These are phyloP conservation scores for Tragelaphus scriptus DNA, from an alignment of 2,113 vertebrate species.

Conservation along the genomic window DNA sequence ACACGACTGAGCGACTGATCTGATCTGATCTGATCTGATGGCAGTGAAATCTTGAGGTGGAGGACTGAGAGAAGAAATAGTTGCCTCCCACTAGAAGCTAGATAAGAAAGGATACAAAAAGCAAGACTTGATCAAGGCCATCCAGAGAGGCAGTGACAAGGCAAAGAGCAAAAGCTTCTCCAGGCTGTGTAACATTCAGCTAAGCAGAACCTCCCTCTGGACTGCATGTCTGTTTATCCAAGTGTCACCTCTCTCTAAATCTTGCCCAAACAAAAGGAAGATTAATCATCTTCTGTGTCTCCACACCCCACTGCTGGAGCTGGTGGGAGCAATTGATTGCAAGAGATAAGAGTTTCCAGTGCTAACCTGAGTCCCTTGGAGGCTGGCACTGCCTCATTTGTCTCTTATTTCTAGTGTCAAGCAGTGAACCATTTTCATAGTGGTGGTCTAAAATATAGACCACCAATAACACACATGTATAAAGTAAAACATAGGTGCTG, in stretches of 20 bases:
- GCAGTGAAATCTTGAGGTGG: background rate
- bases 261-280: background rate
- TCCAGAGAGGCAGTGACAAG: background rate
- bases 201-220: background rate
- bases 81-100: background rate
- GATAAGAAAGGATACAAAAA: background rate
- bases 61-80: background rate
- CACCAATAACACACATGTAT: background rate
- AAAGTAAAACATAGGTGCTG: background rate
- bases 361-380: background rate
- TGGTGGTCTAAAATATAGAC: background rate
- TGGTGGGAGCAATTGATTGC: background rate
- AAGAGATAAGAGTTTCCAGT: background rate
- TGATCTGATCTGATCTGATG: too few species aligned
- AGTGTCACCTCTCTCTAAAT: background rate
- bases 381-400: background rate
- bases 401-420: background rate
- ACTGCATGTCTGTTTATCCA: background rate
- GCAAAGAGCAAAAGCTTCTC: background rate
- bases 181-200: background rate
- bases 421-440: background rate
- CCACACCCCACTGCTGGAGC: background rate
- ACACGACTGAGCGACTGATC: too few species aligned
- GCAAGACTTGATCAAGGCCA: background rate
- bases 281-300: background rate